A percentile compares a stretch with the other conserved stretches of the same genome.
These are phyloP conservation scores for Metellina segmentata DNA, from an alignment of 2,888 invertebrate genomes.

Conservation along the genomic window DNA sequence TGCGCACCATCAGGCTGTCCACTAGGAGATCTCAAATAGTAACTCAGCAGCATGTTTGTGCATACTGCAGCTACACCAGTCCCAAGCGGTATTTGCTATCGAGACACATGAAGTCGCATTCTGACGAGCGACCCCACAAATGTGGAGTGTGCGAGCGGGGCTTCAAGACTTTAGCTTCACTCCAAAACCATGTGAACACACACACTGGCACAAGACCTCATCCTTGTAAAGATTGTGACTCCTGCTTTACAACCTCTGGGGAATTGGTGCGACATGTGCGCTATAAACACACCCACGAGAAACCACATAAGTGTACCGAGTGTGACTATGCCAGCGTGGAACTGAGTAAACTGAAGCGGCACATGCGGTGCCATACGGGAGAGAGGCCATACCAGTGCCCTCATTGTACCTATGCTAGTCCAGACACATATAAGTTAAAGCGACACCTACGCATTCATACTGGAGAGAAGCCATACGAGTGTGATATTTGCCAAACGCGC, in stretches of 20 bases:
- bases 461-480: conserved; percentile 83
- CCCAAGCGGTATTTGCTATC: conserved; percentile 93
- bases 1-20: conserved; percentile 83
- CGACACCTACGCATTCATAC: conserved; percentile 95
- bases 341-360: conserved; percentile 95
- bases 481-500: conserved; percentile 86
- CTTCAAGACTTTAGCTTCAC: conserved; percentile 94
- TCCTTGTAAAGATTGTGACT: conserved; percentile 92
- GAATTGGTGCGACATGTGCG: conserved; percentile 91
- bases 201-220: conserved; percentile 97
- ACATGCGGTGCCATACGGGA: conserved; percentile 95
- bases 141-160: conserved; percentile 96
- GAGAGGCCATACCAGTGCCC: conserved; percentile 95
- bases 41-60: conserved; percentile 89
- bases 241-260: conserved; percentile 90
- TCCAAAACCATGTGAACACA: conserved; percentile 97
- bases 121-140: conserved; percentile 95
- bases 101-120: conserved; percentile 96
- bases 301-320: conserved; percentile 97
- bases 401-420: conserved; percentile 98
- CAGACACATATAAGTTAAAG: conserved; percentile 98
- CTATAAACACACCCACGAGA: conserved; percentile 97
- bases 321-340: conserved; percentile 98
- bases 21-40: conserved; percentile 85
- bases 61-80: conserved; percentile 95